These are phyloP conservation scores for Musca domestica DNA, from an alignment of 1,140 invertebrate species.

Conservation along the genomic window DNA sequence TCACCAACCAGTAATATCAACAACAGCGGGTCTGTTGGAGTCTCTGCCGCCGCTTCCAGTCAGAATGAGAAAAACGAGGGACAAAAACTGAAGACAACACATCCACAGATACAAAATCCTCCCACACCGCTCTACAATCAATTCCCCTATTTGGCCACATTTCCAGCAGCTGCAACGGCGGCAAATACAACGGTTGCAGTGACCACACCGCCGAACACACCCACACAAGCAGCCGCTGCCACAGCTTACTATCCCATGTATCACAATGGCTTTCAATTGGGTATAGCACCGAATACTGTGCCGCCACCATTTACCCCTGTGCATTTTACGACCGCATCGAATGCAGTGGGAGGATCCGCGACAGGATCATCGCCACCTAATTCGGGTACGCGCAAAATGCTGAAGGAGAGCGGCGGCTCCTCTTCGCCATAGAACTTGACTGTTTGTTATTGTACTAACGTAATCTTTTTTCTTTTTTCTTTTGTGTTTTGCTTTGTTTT, in stretches of 20 bases:
- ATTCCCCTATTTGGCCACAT: slow-evolving; percentile 48
- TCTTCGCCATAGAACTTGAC: too few relatives aligned
- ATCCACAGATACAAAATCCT: slow-evolving; percentile 33
- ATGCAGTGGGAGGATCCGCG: slow-evolving; percentile 26
- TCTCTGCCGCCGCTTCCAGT: slow-evolving; percentile 26
- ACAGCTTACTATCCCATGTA: slow-evolving; percentile 53
- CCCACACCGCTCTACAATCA: slow-evolving; percentile 46
- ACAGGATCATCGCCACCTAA: slow-evolving; percentile 1
- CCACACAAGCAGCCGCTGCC: slow-evolving; percentile 27
- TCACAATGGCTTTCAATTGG: slow-evolving; percentile 52
- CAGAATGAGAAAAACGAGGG: slow-evolving; percentile 42
- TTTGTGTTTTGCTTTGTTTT: slow-evolving; percentile 11
- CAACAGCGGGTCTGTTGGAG: slow-evolving; percentile 51
- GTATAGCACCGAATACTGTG: slow-evolving; percentile 46
- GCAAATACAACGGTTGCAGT: slow-evolving; percentile 30
- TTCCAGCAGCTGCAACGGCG: slow-evolving; percentile 34
- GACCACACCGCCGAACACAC: slow-evolving; percentile 28
- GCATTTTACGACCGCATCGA: slow-evolving; percentile 43
- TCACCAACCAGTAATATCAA: slow-evolving; percentile 26
- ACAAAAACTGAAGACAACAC: slow-evolving; percentile 37
- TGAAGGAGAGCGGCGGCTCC: not conserved
- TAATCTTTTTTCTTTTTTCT: not conserved
- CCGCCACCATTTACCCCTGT: slow-evolving; percentile 51
- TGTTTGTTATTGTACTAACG: too few relatives aligned
- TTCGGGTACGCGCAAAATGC: slow-evolving; percentile 33